Evolutionary conservation across 2,888 invertebrate genomes (phyloP), one percentile per base, ranked within the genome.

Genomic region (Ectemnius cavifrons): DNA sequence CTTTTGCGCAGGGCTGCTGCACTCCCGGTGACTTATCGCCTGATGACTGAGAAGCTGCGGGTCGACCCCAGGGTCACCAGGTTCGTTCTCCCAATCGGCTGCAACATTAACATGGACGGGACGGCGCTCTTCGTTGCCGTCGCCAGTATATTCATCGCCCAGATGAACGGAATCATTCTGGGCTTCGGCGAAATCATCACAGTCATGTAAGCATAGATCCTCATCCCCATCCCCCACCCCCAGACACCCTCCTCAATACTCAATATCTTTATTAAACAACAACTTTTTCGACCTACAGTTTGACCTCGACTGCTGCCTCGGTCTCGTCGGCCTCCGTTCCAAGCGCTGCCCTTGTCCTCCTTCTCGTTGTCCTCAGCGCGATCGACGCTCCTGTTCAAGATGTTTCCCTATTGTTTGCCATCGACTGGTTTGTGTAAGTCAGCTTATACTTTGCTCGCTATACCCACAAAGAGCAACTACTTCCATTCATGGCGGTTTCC

Each of bases 21-120:
- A 57, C 92, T 98, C 71, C 97, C 97, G 37, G 94, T 97, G 71
- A 97, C 97, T 60, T 96, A 97, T 92, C 94, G 95, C 73, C 94
- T 96, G 85, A 95, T 97, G 95, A 96, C 97, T 90, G 95, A 96
- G 78, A 96, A 96, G 70, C 93, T 97, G 75, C 94, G 94, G 77
- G 93, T 97, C 77, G 96, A 97, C 91, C 93, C 94, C 49, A 93
- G 97, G 76, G 95, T 98, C 83, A 96, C 96, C 0, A 94, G 96
- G 79, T 98, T 98, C 91, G 96, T 98, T 61, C 92, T 97, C 13
- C 97, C 97, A 0, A 96, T 97, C 81, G 97, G 97, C 4, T 97
- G 97, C 89, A 97, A 97, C 88, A 96, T 97, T 89, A 98, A 98
- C 91, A 97, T 97, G 97, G 96, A 97, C 85, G 97, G 97, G 2